Conservation (phyloP, 2,888 invertebrate species). For the Lasioglossum pauxillum region DNA sequence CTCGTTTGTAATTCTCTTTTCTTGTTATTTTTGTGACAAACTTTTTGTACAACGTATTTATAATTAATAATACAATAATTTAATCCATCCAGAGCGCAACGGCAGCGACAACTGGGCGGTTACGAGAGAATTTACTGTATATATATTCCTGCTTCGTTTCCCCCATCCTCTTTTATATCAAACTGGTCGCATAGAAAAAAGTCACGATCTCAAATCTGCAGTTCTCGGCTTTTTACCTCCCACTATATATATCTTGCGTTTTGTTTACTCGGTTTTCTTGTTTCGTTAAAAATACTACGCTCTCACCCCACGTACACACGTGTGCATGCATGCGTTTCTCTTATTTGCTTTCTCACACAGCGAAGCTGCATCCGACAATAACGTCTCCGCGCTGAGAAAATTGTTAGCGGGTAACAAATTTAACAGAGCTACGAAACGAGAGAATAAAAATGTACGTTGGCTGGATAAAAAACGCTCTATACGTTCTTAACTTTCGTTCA, state of each 20-base stretch:
- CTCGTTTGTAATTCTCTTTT: slow-evolving; percentile 31
- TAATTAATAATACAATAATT: slow-evolving; percentile 59
- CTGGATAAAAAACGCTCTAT: not conserved
- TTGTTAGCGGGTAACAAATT: slow-evolving; percentile 48
- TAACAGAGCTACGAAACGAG: slow-evolving; percentile 3
- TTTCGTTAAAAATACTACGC: slow-evolving; percentile 57
- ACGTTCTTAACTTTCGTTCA: not conserved
- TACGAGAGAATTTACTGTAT: slow-evolving; percentile 37
- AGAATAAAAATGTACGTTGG: not conserved
- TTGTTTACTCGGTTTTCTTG: not conserved
- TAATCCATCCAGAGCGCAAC: slow-evolving; percentile 41
- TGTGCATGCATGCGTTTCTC: slow-evolving; percentile 26
- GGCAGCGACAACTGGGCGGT: slow-evolving; percentile 45
- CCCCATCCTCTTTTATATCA: slow-evolving; percentile 52
- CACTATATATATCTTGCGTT: not conserved
- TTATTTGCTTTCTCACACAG: slow-evolving; percentile 24
- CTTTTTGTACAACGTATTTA: slow-evolving; percentile 74
- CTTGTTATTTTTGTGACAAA: slow-evolving; percentile 63
- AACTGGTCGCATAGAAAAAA: slow-evolving; percentile 75
- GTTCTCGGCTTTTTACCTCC: too few species aligned
- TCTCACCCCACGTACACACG: slow-evolving; percentile 36
- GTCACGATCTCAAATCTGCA: slow-evolving; percentile 58
- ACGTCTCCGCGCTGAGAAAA: slow-evolving; percentile 61
- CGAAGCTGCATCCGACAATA: slow-evolving; percentile 42
- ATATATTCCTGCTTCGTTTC: slow-evolving; percentile 41